Conservation (phyloP, 2,113 vertebrate genomes). For the Glaucidium brasilianum region DNA sequence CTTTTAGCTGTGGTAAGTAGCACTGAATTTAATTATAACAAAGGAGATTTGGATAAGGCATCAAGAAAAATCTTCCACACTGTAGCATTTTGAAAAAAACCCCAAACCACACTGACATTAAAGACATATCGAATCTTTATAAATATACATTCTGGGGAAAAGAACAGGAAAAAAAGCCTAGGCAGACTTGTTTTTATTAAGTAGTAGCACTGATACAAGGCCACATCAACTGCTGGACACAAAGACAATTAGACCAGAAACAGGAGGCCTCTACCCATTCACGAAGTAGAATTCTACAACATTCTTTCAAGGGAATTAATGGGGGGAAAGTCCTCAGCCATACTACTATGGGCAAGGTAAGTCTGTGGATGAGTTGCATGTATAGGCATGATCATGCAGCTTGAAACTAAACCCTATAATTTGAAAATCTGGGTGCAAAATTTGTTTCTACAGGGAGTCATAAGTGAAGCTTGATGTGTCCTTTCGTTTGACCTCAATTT, state of each 20-base stretch:
- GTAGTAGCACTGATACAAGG: not conserved
- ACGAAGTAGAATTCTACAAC: not conserved
- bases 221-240: rapidly evolving
- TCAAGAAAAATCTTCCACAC: not conserved
- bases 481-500: not conserved
- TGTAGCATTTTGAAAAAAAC: not conserved
- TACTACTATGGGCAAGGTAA: not conserved
- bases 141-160: not conserved
- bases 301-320: not conserved
- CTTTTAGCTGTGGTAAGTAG: not conserved
- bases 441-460: not conserved
- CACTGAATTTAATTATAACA: not conserved
- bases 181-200: not conserved
- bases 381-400: not conserved
- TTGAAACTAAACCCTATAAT: not conserved
- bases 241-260: not conserved
- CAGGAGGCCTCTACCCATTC: not conserved
- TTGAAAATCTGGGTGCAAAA: not conserved
- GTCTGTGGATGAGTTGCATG: not conserved
- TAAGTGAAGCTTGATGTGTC: not conserved
- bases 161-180: not conserved
- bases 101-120: not conserved
- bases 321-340: not conserved
- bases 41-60: not conserved
- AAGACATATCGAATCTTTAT: not conserved